These are phyloP conservation scores for Pollicipes pollicipes DNA, from an alignment of 1,140 invertebrate species.

Conservation along the genomic window DNA sequence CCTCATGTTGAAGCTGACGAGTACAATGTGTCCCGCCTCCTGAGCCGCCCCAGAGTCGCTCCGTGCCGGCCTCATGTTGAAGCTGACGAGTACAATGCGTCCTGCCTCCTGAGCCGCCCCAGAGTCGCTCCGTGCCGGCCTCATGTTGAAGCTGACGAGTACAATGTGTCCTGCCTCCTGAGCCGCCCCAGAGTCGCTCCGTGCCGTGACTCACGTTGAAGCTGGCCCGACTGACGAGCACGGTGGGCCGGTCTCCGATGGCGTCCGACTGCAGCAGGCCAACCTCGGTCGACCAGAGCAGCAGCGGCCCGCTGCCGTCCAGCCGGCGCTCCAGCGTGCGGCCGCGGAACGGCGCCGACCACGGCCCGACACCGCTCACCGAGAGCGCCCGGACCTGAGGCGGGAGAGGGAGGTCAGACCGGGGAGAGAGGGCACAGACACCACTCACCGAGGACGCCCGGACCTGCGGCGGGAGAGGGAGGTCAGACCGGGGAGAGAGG, in stretches of 20 bases:
- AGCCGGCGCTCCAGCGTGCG: background rate
- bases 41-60: too few species aligned
- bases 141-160: too few species aligned
- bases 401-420: slow-evolving; percentile 12
- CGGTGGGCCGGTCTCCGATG: background rate
- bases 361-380: background rate
- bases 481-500: too few species aligned
- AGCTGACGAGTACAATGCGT: too few species aligned
- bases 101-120: too few species aligned
- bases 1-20: too few species aligned
- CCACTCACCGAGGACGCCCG: background rate
- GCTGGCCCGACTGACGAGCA: background rate
- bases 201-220: background rate
- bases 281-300: background rate
- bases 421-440: too few species aligned
- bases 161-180: too few species aligned
- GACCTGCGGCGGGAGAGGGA: background rate
- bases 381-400: background rate
- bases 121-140: too few species aligned
- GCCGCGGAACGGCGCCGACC: slow-evolving; percentile 1
- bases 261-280: background rate
- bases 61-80: too few species aligned
- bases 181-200: too few species aligned
- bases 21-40: too few species aligned
- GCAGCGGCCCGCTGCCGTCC: slow-evolving; percentile 24